Conservation (phyloP, 2,888 invertebrate species). For the Acleris laterana region DNA sequence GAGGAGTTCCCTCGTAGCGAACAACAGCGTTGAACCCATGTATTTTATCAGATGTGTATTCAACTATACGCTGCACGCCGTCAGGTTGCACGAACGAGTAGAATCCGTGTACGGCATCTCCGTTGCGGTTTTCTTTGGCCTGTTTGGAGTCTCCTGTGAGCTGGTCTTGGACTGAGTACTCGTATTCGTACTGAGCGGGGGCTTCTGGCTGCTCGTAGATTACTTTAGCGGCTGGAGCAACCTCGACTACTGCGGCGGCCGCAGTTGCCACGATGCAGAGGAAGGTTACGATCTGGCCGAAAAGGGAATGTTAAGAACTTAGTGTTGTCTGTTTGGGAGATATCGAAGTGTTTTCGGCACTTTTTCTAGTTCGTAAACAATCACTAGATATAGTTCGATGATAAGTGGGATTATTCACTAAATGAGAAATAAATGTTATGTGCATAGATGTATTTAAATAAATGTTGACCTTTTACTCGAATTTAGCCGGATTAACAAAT, state of each 20-base stretch:
- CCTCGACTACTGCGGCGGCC: slow-evolving; percentile 53
- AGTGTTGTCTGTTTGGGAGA: too few species aligned
- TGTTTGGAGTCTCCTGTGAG: slow-evolving; percentile 48
- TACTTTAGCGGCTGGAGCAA: slow-evolving; percentile 38
- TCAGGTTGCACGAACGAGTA: slow-evolving; percentile 49
- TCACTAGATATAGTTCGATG: too few species aligned
- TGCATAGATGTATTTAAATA: too few species aligned
- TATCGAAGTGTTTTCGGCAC: too few species aligned
- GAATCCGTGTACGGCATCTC: slow-evolving; percentile 46
- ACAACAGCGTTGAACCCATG: slow-evolving; percentile 78
- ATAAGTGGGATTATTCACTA: too few species aligned
- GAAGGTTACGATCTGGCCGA: slow-evolving; percentile 51
- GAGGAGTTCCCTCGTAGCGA: slow-evolving; percentile 66
- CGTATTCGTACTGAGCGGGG: slow-evolving; percentile 35
- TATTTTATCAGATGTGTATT: slow-evolving; percentile 61
- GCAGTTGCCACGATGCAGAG: slow-evolving; percentile 59
- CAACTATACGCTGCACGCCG: slow-evolving; percentile 45
- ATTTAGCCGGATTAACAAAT: too few species aligned
- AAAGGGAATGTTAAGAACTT: too few species aligned
- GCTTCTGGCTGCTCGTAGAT: slow-evolving; percentile 40
- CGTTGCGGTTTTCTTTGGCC: slow-evolving; percentile 47
- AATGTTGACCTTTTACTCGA: too few species aligned
- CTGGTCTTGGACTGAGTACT: slow-evolving; percentile 43
- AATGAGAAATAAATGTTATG: too few species aligned
- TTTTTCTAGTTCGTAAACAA: too few species aligned